phyloP scores from a whole-genome alignment of 2,888 invertebrate species.

The Drosophila yooni region DNA sequence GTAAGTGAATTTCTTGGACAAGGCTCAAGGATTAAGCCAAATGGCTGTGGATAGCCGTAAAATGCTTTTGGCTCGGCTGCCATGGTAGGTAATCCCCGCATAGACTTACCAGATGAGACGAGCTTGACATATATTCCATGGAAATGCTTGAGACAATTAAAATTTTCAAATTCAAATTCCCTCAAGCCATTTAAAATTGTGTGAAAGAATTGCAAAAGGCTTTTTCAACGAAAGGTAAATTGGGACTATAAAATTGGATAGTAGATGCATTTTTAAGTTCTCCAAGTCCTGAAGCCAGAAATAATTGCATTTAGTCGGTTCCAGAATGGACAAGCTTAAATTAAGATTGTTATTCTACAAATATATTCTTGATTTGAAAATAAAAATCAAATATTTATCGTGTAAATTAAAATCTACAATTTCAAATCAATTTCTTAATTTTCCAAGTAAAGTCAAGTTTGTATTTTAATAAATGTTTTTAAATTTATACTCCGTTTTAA shows the following conservation, averaged over 20 bases:
- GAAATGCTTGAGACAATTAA: constrained; percentile 22
- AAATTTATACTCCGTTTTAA: no score
- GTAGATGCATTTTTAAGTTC: neutral
- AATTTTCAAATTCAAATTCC: constrained; percentile 6
- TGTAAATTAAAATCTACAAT: no score
- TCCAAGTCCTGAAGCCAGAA: neutral
- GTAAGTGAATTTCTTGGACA: constrained; percentile 18
- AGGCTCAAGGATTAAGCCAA: constrained; percentile 20
- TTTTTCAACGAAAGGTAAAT: neutral
- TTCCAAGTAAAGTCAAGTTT: no score
- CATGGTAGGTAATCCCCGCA: constrained; percentile 17
- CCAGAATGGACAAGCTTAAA: neutral
- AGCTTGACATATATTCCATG: neutral
- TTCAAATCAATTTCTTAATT: no score
- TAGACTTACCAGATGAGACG: constrained; percentile 24
- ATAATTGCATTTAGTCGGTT: neutral
- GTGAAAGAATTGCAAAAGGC: neutral
- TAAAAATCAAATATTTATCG: no score
- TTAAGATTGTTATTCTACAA: neutral
- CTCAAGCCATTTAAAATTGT: neutral
- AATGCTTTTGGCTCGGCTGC: constrained; percentile 6
- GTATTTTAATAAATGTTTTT: no score
- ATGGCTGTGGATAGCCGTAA: constrained; percentile 26
- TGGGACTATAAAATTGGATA: neutral
- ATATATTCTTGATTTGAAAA: neutral